Base-by-base conservation (phyloP, 2,113 vertebrate species). In the Pteropus alecto region DNA sequence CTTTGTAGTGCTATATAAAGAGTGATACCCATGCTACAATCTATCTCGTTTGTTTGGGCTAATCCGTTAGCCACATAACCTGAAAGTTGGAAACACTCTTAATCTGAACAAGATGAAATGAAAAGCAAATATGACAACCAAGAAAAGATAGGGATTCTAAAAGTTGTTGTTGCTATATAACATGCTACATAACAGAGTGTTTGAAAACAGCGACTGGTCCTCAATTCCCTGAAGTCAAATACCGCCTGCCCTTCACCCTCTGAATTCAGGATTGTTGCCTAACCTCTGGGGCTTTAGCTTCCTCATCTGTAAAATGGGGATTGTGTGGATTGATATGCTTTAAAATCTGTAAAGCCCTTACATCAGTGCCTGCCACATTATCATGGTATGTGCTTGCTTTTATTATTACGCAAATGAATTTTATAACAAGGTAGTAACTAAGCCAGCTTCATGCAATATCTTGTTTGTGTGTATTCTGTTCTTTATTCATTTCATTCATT, bases 181-280 rank as follows among this genome's bases (percentile, higher is more conserved):
- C 58, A 58, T 14, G 5, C 24, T 18, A 15, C 26, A 4, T 24
- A 22, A 13, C 18, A n/a, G 5, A 41, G 33, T 18, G 30, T 33
- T 15, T 12, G 5, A 15, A 11, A 24, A n/a, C 3, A 0, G 24
- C 0, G 61, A 5, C 43, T 3, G 18, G 51, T 21, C 15, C 11
- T 60, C 10, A 1, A 41, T 9, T 22, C 28, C 26, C n/a, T 15
- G 3, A 30, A 12, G 16, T 10, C 13, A 1, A 6, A 16, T 24
- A 7, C 22, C 1, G 0, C 11, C 7, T 7, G 38, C 8, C 73
- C 38, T 14, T 54, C 21, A 0, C 1, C 3, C 78, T 30, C 14
- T 41, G 43, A 30, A 3, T 73, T 67, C 54, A 68, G 54, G 12
- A 28, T 0, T 6, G n/a, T 4, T 3, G 43, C 35, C 46, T 48